These are phyloP conservation scores for Sciurus vulgaris DNA, from an alignment of 2,797 vertebrate genomes.

Conservation along the genomic window DNA sequence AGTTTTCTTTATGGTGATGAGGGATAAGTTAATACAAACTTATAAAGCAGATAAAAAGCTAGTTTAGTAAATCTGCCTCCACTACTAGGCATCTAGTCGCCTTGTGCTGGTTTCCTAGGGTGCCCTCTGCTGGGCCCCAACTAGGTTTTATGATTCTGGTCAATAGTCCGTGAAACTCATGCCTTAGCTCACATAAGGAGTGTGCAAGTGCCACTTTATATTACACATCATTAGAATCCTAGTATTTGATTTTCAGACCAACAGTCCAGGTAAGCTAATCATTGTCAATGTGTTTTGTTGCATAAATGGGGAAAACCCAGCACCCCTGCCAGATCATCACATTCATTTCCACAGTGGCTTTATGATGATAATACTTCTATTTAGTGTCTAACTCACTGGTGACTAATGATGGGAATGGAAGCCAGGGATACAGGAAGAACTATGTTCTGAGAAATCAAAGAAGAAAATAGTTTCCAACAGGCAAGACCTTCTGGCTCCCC, in stretches of 20 bases:
- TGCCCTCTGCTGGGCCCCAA: constrained; percentile 68
- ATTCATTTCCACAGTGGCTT: neutral
- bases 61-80: neutral
- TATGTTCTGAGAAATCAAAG: constrained; percentile 45
- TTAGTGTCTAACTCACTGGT: constrained; percentile 1
- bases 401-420: constrained; percentile 9
- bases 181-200: neutral
- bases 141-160: neutral
- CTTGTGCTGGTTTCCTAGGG: constrained; percentile 44
- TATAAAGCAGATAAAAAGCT: neutral
- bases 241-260: neutral
- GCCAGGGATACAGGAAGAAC: neutral
- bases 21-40: no score
- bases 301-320: neutral
- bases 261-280: constrained; percentile 12
- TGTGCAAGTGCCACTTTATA: neutral
- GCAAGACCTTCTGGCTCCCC: neutral
- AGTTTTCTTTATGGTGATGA: neutral
- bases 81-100: neutral
- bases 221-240: neutral
- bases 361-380: neutral
- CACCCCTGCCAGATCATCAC: neutral
- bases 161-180: neutral
- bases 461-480: constrained; percentile 62
- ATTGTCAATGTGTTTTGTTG: neutral